Percentiles rank a stretch among this genome's conserved stretches.
Conservation (phyloP, 2,797 vertebrate species). For the Delichon dasypus region DNA sequence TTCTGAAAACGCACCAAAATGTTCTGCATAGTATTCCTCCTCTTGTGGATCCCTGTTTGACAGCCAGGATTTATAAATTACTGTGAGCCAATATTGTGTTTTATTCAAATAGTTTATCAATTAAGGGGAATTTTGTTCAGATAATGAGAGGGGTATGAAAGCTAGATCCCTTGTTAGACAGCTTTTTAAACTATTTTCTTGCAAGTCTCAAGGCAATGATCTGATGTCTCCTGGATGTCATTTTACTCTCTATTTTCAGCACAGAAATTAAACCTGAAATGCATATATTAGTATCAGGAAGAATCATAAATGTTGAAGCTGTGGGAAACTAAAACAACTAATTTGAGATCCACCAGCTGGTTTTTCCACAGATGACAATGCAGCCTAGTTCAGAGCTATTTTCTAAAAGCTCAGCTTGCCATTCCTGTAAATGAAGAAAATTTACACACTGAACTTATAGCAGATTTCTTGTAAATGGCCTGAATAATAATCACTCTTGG, state of each 20-base stretch:
- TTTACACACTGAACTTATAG: not conserved
- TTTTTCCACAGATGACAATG: not conserved
- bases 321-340: not conserved
- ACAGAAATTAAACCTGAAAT: not conserved
- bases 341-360: not conserved
- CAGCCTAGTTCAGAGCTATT: not conserved
- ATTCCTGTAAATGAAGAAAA: conserved; percentile 1
- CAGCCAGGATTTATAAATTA: not conserved
- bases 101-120: not conserved
- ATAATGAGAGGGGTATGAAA: not conserved
- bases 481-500: conserved; percentile 17
- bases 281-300: not conserved
- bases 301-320: not conserved
- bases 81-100: not conserved
- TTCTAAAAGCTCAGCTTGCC: not conserved
- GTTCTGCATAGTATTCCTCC: not conserved
- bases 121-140: not conserved
- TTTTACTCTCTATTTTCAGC: not conserved
- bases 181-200: not conserved
- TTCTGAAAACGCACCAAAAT: not conserved
- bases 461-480: not conserved
- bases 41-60: not conserved
- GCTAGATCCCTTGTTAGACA: not conserved
- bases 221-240: not conserved
- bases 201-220: not conserved